Evolutionary conservation across 2,113 vertebrate species (phyloP), one percentile per base, ranked within the genome.

Genomic region (Poicephalus meyeri): DNA sequence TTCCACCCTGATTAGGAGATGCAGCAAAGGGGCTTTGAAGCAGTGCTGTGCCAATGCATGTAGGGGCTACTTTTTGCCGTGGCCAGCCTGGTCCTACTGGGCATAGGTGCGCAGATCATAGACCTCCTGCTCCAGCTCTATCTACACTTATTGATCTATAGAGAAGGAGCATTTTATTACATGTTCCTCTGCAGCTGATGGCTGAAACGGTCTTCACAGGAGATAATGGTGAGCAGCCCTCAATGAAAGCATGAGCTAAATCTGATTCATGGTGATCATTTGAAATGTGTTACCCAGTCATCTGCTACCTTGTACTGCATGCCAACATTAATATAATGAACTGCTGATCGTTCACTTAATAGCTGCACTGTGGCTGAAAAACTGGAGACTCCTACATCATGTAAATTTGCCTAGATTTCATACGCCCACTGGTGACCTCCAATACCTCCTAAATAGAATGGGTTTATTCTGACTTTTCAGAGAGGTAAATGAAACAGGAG

Each of bases 381-480:
- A 83, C 96, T 79, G 73, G 70, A 72, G 72, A 93, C 95, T 97
- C 95, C 95, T 88, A 90, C 93, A 79, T 76, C 92, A 93, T 93
- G 95, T 94, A 97, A 95, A 94, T 93, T 91, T 89, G 88, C 72
- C 93, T 93, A 52, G 69, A 89, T 96, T 94, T 97, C 93, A 81
- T 96, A 95, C 77, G 64, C 92, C 96, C 91, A 96, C 93, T 88
- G 56, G 31, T 96, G 88, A 91, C 90, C 95, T 96, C 72, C 77
- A 79, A 25, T 82, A 56, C 61, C 46, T 91, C 86, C 53, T 44
- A 65, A 68, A 88, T 61, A 84, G 33, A 94, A 95, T 52, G 44
- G 26, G 52, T 91, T 85, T 91, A 71, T 90, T 93, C 16, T 88
- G 33, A 6, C 10, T 64, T 78, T 87, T 53, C 46, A 29, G 49